These are phyloP conservation scores for Drosophila setosimentum DNA, from an alignment of 2,888 invertebrate species.

Conservation along the genomic window DNA sequence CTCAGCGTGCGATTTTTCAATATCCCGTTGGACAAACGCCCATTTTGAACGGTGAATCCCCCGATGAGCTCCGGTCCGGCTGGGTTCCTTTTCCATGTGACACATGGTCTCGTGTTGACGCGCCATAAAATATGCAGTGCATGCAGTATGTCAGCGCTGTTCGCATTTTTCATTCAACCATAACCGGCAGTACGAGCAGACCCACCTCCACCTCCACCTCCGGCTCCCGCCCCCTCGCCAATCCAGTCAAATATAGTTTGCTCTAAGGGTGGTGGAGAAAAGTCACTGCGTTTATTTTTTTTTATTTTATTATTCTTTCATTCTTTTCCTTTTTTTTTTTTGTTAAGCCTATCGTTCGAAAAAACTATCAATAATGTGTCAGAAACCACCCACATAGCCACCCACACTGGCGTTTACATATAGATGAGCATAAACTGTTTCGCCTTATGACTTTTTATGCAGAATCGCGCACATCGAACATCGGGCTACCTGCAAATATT, in stretches of 20 bases:
- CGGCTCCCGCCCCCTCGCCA: neutral
- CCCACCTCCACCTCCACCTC: neutral
- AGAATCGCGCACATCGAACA: slow-evolving; percentile 37
- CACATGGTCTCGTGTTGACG: slow-evolving; percentile 80
- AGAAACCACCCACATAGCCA: slow-evolving; percentile 20
- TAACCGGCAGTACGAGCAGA: slow-evolving; percentile 4
- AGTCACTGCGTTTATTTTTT: slow-evolving; percentile 57
- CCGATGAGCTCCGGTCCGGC: slow-evolving; percentile 4
- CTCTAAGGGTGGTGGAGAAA: slow-evolving; percentile 26
- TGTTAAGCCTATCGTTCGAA: slow-evolving; percentile 63
- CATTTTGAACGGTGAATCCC: slow-evolving; percentile 42
- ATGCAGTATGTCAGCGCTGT: slow-evolving; percentile 75
- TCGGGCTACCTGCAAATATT: slow-evolving; percentile 69
- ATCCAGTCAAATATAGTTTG: neutral
- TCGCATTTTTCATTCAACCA: slow-evolving; percentile 30
- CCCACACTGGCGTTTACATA: slow-evolving; percentile 18
- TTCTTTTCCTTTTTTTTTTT: slow-evolving; percentile 26
- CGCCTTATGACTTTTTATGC: slow-evolving; percentile 80
- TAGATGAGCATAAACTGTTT: slow-evolving; percentile 66
- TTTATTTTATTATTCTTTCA: slow-evolving; percentile 3
- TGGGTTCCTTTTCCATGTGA: slow-evolving; percentile 56
- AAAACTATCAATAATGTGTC: slow-evolving; percentile 77
- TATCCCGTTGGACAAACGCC: slow-evolving; percentile 69
- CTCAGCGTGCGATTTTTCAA: slow-evolving; percentile 72
- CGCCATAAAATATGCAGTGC: slow-evolving; percentile 80